phyloP scores from a whole-genome alignment of 2,797 vertebrate species.

The Acrossocheilus wenchowensis region DNA sequence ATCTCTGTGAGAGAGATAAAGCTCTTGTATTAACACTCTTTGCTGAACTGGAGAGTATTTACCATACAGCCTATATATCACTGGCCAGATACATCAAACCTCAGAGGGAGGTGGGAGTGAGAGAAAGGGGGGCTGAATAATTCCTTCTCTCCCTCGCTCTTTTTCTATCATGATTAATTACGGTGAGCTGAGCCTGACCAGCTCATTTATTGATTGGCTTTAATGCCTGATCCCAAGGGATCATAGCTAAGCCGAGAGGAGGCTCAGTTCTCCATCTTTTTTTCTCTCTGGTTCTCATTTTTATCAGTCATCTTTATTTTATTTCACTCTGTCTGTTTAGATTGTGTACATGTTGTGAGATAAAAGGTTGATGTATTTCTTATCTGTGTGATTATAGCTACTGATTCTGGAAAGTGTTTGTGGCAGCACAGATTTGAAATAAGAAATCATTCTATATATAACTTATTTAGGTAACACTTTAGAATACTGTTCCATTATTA shows the following conservation, averaged over 20 bases:
- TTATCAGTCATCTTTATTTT: slow-evolving; percentile 22
- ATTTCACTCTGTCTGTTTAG: neutral
- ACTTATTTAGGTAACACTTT: no score
- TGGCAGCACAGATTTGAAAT: slow-evolving; percentile 2
- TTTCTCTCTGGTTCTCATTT: slow-evolving; percentile 35
- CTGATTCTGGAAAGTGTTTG: slow-evolving; percentile 26
- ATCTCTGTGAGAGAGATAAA: slow-evolving; percentile 55
- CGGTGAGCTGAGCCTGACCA: slow-evolving; percentile 67
- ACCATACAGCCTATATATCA: slow-evolving; percentile 59
- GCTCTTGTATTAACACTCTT: slow-evolving; percentile 58
- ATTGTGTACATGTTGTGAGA: slow-evolving; percentile 19
- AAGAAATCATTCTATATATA: slow-evolving; percentile 19
- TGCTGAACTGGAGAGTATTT: slow-evolving; percentile 62
- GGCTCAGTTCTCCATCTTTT: slow-evolving; percentile 31
- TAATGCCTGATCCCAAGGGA: slow-evolving; percentile 63
- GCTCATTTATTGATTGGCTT: slow-evolving; percentile 76
- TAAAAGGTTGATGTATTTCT: slow-evolving; percentile 14
- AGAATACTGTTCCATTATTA: no score
- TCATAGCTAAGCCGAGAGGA: slow-evolving; percentile 9
- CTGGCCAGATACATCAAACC: slow-evolving; percentile 56
- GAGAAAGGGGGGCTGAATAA: slow-evolving; percentile 40
- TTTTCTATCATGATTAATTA: slow-evolving; percentile 75
- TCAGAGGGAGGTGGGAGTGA: slow-evolving; percentile 12
- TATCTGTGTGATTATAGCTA: slow-evolving; percentile 13
- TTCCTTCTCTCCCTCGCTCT: slow-evolving; percentile 20